Base-by-base conservation (phyloP, 2,888 invertebrate genomes). In the Siphonodentalium dalli region DNA sequence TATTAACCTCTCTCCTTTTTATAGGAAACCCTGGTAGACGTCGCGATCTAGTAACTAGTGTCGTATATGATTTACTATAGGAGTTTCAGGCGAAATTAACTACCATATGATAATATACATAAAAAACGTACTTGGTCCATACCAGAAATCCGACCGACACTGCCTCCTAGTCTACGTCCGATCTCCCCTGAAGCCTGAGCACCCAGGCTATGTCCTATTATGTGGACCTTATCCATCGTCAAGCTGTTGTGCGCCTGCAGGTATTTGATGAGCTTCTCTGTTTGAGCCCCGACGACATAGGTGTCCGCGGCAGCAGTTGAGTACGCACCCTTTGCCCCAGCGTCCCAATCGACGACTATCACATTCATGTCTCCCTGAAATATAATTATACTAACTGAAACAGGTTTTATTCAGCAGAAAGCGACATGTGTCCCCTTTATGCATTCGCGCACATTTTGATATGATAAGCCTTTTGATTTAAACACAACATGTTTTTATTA, bases 301-400 rank as follows among this genome's bases (percentile, higher is more conserved):
- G 75, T 69, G 58, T 81, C 80, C 4, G 77, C 78, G 5, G 77
- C 69, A 0, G 81, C 76, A 43, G 77, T 71, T 1, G 69, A 64
- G 62, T 80, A 81, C 15, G 65, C 66, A 5, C 66, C 51, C 9
- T 26, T 28, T 6, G 66, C 48, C 1, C 68, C 69, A 15, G 56
- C 57, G 8, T 64, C 63, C 73, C 73, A 73, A 41, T 71, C 66
- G 0, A 66, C 64, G 6, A 64, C 55, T 24, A 73, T 64, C 0
- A 73, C 64, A 31, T 73, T 72, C 43, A 63, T 63, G 44, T 69
- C 68, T 9, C 58, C 68, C 71, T 69, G n/a, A n/a, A n/a, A n/a
- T n/a, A n/a, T n/a, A n/a, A n/a, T n/a, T n/a, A n/a, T n/a, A n/a
- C n/a, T n/a, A n/a, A n/a, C n/a, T n/a, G n/a, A n/a, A n/a, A n/a